These are phyloP conservation scores for Hecatera dysodea DNA, from an alignment of 2,888 invertebrate genomes.

Conservation along the genomic window DNA sequence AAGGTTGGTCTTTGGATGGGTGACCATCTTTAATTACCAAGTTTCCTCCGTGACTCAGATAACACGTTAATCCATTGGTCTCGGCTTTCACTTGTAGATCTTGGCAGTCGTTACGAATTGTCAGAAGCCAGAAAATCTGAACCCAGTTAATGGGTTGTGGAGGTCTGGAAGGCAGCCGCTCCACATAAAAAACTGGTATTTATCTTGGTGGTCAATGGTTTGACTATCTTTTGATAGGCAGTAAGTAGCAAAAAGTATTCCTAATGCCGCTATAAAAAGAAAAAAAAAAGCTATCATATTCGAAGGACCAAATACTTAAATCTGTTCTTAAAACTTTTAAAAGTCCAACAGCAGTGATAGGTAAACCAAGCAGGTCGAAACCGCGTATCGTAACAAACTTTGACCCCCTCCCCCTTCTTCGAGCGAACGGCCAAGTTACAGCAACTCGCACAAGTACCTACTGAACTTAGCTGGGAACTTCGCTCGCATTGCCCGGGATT, in stretches of 20 bases:
- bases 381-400: constrained; percentile 42
- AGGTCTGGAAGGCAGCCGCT: no score
- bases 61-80: no score
- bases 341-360: constrained; percentile 28
- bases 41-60: no score
- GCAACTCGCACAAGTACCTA: constrained; percentile 43
- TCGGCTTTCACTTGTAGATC: no score
- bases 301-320: neutral
- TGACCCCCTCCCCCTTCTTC: neutral
- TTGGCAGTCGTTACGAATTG: no score
- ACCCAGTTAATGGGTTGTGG: no score
- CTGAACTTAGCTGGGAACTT: constrained; percentile 49
- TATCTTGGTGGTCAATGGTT: no score
- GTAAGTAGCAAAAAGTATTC: neutral
- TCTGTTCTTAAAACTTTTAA: constrained; percentile 1
- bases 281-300: neutral
- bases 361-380: constrained; percentile 27
- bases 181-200: no score
- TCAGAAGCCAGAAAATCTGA: no score
- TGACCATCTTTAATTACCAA: no score
- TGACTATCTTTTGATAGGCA: no score
- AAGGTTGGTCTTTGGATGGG: no score
- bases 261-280: neutral
- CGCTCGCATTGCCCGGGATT: constrained; percentile 40
- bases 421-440: constrained; percentile 45